Evolutionary conservation across 2,797 vertebrate genomes (phyloP).

Genomic region (Premnoplex brunnescens): DNA sequence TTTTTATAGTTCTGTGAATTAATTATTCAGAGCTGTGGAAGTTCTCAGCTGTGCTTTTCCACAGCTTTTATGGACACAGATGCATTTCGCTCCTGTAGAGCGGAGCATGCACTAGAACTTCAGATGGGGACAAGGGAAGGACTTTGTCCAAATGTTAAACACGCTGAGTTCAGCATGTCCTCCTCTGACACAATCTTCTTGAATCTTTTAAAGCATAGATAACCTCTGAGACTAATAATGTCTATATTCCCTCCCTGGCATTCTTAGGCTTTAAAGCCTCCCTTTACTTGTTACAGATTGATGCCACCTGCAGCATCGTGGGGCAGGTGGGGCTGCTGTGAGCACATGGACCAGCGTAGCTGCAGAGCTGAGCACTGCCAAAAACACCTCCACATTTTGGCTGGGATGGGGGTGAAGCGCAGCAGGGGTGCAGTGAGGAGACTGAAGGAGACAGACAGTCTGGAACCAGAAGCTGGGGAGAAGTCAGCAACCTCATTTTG

Average conservation of each 20-base stretch:
- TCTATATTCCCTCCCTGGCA: not conserved
- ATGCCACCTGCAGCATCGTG: not conserved
- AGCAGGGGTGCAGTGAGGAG: not conserved
- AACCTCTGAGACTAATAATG: not conserved
- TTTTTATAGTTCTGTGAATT: conserved; percentile 68
- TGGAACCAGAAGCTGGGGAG: not conserved
- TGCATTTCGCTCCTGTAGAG: conserved; percentile 1
- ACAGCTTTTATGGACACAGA: not conserved
- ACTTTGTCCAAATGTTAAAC: not conserved
- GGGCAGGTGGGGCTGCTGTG: not conserved
- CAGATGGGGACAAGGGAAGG: not conserved
- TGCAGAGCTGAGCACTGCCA: not conserved
- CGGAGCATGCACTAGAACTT: not conserved
- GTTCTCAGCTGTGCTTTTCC: conserved; percentile 35
- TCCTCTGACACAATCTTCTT: not conserved
- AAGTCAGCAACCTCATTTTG: not conserved
- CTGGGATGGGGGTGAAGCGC: not conserved
- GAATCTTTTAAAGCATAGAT: not conserved
- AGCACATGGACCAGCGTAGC: not conserved
- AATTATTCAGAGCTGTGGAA: conserved; percentile 64
- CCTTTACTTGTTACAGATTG: not conserved
- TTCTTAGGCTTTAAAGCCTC: not conserved
- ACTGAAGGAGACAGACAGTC: not conserved
- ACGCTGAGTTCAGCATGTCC: not conserved
- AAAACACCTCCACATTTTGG: not conserved